Evolutionary conservation across 2,888 invertebrate genomes (phyloP).

Genomic region (Melanargia galathea): DNA sequence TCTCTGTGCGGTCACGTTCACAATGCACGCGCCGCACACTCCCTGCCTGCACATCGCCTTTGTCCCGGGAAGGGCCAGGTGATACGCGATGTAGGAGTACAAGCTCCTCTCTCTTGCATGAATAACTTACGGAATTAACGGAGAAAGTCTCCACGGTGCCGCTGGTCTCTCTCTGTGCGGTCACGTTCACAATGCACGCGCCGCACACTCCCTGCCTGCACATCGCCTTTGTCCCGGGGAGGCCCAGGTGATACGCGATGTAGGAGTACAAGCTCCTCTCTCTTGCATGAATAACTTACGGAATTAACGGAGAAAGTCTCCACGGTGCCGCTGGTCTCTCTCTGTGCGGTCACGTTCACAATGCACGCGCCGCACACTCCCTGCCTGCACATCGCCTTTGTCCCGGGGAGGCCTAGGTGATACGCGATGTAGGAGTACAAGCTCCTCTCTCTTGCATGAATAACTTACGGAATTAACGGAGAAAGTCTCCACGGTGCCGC

Average conservation of each 20-base stretch:
- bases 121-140: slow-evolving; percentile 65
- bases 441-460: too few species aligned
- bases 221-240: slow-evolving; percentile 86
- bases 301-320: slow-evolving; percentile 72
- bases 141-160: slow-evolving; percentile 60
- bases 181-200: slow-evolving; percentile 66
- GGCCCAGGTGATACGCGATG: slow-evolving; percentile 80
- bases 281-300: slow-evolving; percentile 53
- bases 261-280: slow-evolving; percentile 84
- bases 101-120: slow-evolving; percentile 76
- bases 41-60: slow-evolving; percentile 81
- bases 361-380: slow-evolving; percentile 72
- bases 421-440: slow-evolving; percentile 80
- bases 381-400: slow-evolving; percentile 81
- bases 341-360: slow-evolving; percentile 62
- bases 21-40: slow-evolving; percentile 69
- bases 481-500: slow-evolving; percentile 57
- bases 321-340: slow-evolving; percentile 51
- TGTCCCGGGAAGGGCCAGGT: slow-evolving; percentile 84
- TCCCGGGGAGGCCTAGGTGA: slow-evolving; percentile 82
- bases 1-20: slow-evolving; percentile 62
- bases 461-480: slow-evolving; percentile 56
- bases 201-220: slow-evolving; percentile 73
- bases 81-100: slow-evolving; percentile 84
- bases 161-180: slow-evolving; percentile 56